Conservation (phyloP, 2,797 vertebrate genomes). For the Melopsittacus undulatus region DNA sequence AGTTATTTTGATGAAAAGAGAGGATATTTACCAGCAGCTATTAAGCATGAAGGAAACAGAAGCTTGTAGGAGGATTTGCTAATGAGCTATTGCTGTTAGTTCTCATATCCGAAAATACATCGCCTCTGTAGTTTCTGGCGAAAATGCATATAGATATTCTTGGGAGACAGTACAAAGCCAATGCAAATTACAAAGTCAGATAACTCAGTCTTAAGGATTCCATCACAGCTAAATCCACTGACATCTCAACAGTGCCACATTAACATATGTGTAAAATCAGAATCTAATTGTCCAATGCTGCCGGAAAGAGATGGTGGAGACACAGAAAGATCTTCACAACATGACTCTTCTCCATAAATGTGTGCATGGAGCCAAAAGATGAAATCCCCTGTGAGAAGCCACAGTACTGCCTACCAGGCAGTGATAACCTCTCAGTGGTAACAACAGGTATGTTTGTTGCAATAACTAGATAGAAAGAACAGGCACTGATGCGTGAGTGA, state of each 20-base stretch:
- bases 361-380: neutral
- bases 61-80: slow-evolving; percentile 34
- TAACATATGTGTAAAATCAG: neutral
- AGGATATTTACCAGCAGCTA: slow-evolving; percentile 12
- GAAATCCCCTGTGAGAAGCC: neutral
- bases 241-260: neutral
- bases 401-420: neutral
- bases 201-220: neutral
- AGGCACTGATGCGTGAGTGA: neutral
- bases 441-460: neutral
- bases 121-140: neutral
- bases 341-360: neutral
- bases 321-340: neutral
- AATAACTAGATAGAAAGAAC: slow-evolving; percentile 13
- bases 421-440: neutral
- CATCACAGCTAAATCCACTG: neutral
- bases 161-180: slow-evolving; percentile 7
- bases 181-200: neutral
- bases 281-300: neutral
- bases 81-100: slow-evolving; percentile 31
- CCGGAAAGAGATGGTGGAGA: neutral
- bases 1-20: slow-evolving; percentile 11
- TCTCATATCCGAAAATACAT: slow-evolving; percentile 22
- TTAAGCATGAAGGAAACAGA: slow-evolving; percentile 23
- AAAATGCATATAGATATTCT: slow-evolving; percentile 26